Percentiles rank a stretch among this genome's conserved stretches.
phyloP scores from a whole-genome alignment of 2,113 vertebrate genomes.

The Panthera uncia region DNA sequence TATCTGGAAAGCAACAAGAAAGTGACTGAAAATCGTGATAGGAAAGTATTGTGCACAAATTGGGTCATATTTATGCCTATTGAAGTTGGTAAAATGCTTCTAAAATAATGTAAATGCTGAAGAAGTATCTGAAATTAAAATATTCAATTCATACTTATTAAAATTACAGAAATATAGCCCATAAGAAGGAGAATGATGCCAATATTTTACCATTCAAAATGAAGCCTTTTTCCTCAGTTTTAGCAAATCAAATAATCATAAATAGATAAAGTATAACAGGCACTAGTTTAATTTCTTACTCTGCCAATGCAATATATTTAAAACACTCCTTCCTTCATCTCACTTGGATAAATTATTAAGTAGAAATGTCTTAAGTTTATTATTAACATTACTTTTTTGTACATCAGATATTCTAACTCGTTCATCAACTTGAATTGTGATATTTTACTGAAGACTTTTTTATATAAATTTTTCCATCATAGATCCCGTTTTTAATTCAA shows the following conservation, averaged over 20 bases:
- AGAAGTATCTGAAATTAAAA: background rate
- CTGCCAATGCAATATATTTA: background rate
- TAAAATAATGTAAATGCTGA: background rate
- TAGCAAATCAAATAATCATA: background rate
- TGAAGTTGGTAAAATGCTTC: background rate
- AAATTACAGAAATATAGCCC: background rate
- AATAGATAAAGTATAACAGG: background rate
- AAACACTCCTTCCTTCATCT: background rate
- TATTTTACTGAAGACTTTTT: constrained; percentile 40
- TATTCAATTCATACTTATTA: background rate
- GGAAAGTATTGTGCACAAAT: background rate
- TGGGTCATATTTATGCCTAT: background rate
- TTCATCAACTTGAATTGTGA: background rate
- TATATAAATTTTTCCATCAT: background rate
- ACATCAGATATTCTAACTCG: background rate
- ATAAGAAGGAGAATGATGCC: background rate
- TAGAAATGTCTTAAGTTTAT: background rate
- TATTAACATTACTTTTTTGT: background rate
- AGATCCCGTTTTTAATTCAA: constrained; percentile 48
- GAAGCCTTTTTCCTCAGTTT: background rate
- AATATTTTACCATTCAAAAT: background rate
- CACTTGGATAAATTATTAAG: background rate
- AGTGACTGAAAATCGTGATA: background rate
- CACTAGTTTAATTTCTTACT: background rate
- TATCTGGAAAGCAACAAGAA: background rate